Evolutionary conservation across 2,113 vertebrate species (phyloP).

Genomic region (Triplophysa rosa): DNA sequence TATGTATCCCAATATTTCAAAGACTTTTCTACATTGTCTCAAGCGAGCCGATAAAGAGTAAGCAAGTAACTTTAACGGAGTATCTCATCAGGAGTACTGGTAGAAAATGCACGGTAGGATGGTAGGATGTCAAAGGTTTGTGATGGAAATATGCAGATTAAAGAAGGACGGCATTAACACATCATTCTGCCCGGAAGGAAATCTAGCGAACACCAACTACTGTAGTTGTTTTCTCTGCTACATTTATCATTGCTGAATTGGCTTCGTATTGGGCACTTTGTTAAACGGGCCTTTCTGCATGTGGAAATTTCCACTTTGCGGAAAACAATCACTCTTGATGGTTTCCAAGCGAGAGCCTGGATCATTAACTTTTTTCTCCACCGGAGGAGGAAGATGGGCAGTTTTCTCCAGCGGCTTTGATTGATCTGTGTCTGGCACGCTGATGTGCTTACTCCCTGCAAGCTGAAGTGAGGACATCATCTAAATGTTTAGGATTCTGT

Average conservation of each 20-base stretch:
- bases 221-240: not conserved
- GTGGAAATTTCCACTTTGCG: slow-evolving; percentile 25
- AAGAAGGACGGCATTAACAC: not conserved
- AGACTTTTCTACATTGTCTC: slow-evolving; percentile 21
- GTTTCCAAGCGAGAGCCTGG: slow-evolving; percentile 31
- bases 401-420: slow-evolving; percentile 48
- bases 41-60: slow-evolving; percentile 13
- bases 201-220: not conserved
- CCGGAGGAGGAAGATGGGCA: slow-evolving; percentile 41
- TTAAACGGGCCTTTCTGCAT: slow-evolving; percentile 13
- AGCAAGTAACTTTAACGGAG: not conserved
- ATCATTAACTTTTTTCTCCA: slow-evolving; percentile 46
- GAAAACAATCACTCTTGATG: slow-evolving; percentile 34
- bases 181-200: slow-evolving; percentile 4
- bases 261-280: not conserved
- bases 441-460: slow-evolving; percentile 45
- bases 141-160: slow-evolving; percentile 2
- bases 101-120: slow-evolving; percentile 3
- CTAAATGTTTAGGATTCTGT: slow-evolving; percentile 47
- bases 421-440: slow-evolving; percentile 49
- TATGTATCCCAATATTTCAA: slow-evolving; percentile 30
- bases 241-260: slow-evolving; percentile 21
- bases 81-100: not conserved
- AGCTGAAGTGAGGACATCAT: slow-evolving; percentile 32
- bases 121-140: not conserved